These are phyloP conservation scores for Dissostichus mawsoni DNA, from an alignment of 2,113 vertebrate genomes.

Conservation along the genomic window DNA sequence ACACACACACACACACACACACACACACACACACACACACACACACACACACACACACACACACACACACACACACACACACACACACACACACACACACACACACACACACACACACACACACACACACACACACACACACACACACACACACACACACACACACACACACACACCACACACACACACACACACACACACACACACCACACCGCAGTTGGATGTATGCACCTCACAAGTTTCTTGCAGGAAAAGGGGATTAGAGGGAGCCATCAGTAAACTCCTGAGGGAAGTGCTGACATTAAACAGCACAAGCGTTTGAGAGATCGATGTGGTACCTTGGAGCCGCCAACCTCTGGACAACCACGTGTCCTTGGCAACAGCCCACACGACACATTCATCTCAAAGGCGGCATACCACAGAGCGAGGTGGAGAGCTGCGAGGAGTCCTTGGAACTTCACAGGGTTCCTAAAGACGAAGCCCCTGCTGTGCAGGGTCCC, in stretches of 20 bases:
- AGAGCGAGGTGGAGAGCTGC: conserved; percentile 31
- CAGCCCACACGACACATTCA: conserved; percentile 64
- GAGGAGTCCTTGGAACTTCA: conserved; percentile 62
- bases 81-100: no score
- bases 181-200: conserved; percentile 24
- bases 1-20: no score
- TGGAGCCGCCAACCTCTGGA: conserved; percentile 66
- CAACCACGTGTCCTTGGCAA: conserved; percentile 63
- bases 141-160: no score
- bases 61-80: no score
- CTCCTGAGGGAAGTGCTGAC: conserved; percentile 77
- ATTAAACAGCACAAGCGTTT: conserved; percentile 79
- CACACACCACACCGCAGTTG: background rate
- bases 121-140: no score
- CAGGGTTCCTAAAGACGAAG: conserved; percentile 45
- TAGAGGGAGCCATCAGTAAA: conserved; percentile 69
- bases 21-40: no score
- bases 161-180: no score
- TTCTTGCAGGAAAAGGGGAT: conserved; percentile 65
- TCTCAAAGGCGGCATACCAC: conserved; percentile 61
- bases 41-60: no score
- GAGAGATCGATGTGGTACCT: conserved; percentile 77
- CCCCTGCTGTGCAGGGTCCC: conserved; percentile 17
- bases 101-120: no score
- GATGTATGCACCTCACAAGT: conserved; percentile 27